Conservation (phyloP, 2,113 vertebrate species). For the Ifrita kowaldi region DNA sequence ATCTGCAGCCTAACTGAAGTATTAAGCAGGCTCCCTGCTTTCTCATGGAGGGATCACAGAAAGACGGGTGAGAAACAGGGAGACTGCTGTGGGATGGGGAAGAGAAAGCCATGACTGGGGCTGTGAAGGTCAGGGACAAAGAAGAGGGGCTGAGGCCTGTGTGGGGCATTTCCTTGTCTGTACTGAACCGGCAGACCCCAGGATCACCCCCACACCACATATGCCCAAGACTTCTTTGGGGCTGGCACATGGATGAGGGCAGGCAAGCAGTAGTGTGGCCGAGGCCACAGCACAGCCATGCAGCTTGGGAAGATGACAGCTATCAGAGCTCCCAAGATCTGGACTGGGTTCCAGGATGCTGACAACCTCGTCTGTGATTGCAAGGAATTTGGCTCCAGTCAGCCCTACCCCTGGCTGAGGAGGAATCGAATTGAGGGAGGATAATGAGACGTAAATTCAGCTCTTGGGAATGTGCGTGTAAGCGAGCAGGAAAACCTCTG, state of each 20-base stretch:
- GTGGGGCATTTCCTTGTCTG: neutral
- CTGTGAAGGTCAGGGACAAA: neutral
- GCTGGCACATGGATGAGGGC: neutral
- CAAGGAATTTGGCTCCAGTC: constrained; percentile 32
- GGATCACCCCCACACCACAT: neutral
- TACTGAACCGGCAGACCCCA: neutral
- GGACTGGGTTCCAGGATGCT: constrained; percentile 23
- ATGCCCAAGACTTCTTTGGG: neutral
- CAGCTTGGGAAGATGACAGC: neutral
- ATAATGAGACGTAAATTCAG: neutral
- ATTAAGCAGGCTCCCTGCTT: neutral
- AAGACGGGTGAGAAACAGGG: neutral
- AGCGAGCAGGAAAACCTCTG: neutral
- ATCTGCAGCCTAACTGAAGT: neutral
- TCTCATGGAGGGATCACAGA: neutral
- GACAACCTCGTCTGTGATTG: constrained; percentile 44
- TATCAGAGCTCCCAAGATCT: neutral
- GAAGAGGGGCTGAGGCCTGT: neutral
- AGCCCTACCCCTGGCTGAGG: neutral
- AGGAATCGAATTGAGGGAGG: neutral
- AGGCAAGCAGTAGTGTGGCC: neutral
- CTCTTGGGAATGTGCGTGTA: neutral
- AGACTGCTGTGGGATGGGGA: neutral
- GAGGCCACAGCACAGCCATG: neutral
- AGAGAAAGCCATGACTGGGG: neutral